These are phyloP conservation scores for Muscicapa adusta DNA, from an alignment of 2,113 vertebrate genomes.

Conservation along the genomic window DNA sequence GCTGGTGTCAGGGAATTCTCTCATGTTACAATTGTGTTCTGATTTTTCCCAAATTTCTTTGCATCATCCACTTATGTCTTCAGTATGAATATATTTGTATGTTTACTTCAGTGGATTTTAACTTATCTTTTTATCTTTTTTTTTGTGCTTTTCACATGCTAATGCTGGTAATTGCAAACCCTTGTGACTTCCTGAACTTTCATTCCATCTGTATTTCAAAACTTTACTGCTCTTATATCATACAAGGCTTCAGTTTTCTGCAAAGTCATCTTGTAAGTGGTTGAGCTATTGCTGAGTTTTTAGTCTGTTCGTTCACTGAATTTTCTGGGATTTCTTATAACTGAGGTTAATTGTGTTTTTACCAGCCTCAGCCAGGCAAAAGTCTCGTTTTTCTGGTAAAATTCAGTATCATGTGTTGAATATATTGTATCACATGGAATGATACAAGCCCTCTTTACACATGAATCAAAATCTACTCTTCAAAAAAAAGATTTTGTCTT, in stretches of 20 bases:
- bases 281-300: not conserved
- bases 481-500: not conserved
- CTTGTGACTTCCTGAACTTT: not conserved
- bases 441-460: not conserved
- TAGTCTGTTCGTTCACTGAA: not conserved
- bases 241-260: not conserved
- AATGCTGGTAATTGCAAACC: not conserved
- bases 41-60: not conserved
- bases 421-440: not conserved
- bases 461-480: not conserved
- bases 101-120: not conserved
- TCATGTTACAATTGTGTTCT: not conserved
- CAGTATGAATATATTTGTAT: not conserved
- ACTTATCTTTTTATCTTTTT: fast-evolving
- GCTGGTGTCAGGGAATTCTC: not conserved
- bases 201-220: not conserved
- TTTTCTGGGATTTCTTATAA: not conserved
- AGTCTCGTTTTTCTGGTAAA: not conserved
- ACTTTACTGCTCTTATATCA: not conserved
- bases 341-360: not conserved
- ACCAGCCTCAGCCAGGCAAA: not conserved
- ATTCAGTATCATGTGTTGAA: not conserved
- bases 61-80: not conserved
- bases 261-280: not conserved
- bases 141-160: not conserved